Percentiles rank a stretch among this genome's conserved stretches.
Evolutionary conservation across 2,888 invertebrate genomes (phyloP).

Genomic region (Hirtodrosophila cameraria): DNA sequence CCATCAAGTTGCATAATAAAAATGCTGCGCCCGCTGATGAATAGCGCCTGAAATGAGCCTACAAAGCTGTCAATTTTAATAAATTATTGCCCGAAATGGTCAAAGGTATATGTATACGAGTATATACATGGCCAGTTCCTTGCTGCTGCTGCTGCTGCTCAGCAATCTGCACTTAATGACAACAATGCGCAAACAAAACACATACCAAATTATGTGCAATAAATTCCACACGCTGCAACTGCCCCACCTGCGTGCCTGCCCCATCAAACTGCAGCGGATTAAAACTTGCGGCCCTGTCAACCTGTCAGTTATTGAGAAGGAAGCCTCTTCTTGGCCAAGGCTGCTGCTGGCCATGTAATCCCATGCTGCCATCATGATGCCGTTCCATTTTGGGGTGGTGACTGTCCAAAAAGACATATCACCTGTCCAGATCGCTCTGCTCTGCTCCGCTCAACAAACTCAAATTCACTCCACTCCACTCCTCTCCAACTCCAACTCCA

Average conservation of each 20-base stretch:
- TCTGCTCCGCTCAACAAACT: constrained; percentile 8
- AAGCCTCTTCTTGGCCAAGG: constrained; percentile 24
- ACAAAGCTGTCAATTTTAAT: constrained; percentile 83
- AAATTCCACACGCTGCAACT: constrained; percentile 60
- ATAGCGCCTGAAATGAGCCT: constrained; percentile 83
- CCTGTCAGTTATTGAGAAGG: constrained; percentile 55
- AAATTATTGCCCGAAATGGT: constrained; percentile 78
- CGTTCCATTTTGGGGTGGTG: constrained; percentile 61
- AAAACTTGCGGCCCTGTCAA: constrained; percentile 61
- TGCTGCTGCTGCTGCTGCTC: constrained; percentile 29
- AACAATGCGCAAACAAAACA: constrained; percentile 78
- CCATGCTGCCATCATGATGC: constrained; percentile 16
- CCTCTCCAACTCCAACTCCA: not conserved
- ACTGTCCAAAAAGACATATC: constrained; percentile 62
- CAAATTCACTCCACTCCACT: constrained; percentile 20
- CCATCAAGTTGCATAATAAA: constrained; percentile 83
- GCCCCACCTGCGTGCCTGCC: too few species aligned
- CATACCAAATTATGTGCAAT: constrained; percentile 74
- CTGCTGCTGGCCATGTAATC: constrained; percentile 27
- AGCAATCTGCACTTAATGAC: constrained; percentile 67
- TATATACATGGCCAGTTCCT: constrained; percentile 10
- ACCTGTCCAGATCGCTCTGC: constrained; percentile 55
- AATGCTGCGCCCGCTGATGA: constrained; percentile 80
- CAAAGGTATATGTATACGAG: constrained; percentile 24
- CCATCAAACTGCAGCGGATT: too few species aligned